Evolutionary conservation across 2,113 vertebrate species (phyloP).

Genomic region (Myiagra hebetior): DNA sequence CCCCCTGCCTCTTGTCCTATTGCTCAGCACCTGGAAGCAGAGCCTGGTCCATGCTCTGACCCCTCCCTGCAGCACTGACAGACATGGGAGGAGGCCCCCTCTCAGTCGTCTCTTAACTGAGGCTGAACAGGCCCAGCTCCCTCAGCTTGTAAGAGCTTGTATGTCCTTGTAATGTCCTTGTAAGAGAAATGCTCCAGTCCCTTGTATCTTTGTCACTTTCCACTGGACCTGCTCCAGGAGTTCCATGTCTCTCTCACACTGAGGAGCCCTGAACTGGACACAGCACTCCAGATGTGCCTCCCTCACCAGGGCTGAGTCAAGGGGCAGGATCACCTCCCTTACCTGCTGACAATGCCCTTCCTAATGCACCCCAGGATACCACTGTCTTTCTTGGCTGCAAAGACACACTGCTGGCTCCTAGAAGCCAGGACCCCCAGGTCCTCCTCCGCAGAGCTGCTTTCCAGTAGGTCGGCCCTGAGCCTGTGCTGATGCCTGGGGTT

Average conservation of each 20-base stretch:
- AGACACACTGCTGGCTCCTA: background rate
- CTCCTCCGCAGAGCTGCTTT: background rate
- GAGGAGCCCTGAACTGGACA: background rate
- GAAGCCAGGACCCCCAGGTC: background rate
- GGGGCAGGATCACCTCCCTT: background rate
- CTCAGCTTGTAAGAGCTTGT: too few species aligned
- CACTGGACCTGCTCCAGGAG: background rate
- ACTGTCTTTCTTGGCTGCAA: background rate
- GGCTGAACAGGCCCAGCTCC: background rate
- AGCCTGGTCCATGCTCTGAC: background rate
- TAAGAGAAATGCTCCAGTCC: background rate
- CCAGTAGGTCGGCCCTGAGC: background rate
- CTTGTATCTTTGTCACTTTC: background rate
- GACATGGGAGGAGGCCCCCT: accelerated
- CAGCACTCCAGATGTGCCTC: background rate
- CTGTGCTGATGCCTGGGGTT: background rate
- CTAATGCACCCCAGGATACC: background rate
- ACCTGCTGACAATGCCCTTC: background rate
- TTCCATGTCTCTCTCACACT: too few species aligned
- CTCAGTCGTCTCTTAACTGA: accelerated
- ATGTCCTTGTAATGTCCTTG: too few species aligned
- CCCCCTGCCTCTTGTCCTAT: accelerated
- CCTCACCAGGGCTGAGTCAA: background rate
- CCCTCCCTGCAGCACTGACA: background rate
- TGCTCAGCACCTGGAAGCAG: accelerated